Percentiles rank a stretch among this genome's conserved stretches.
Conservation (phyloP, 2,113 vertebrate genomes). For the Prinia subflava region DNA sequence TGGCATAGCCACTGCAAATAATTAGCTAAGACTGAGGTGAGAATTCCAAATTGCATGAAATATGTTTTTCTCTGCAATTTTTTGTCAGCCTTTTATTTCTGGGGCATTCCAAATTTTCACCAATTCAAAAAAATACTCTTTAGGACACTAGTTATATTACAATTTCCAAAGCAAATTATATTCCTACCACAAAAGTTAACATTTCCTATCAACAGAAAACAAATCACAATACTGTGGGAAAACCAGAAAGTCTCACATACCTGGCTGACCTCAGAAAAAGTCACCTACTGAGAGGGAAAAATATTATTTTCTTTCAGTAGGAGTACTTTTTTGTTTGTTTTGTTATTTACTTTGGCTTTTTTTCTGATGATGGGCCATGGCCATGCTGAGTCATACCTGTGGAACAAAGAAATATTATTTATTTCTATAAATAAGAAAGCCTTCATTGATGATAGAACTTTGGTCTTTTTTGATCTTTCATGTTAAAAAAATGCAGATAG, state of each 20-base stretch:
- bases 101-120: neutral
- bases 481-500: neutral
- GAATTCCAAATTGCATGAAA: neutral
- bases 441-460: neutral
- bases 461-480: neutral
- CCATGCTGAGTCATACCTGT: neutral
- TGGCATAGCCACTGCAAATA: neutral
- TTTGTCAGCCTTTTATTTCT: neutral
- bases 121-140: neutral
- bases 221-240: constrained; percentile 7
- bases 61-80: neutral
- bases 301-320: neutral
- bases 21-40: neutral
- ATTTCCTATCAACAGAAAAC: neutral
- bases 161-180: neutral
- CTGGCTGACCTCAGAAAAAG: constrained; percentile 32
- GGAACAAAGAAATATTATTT: neutral
- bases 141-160: neutral
- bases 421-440: neutral
- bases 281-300: neutral
- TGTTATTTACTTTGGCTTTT: neutral
- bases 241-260: neutral
- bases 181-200: neutral
- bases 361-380: neutral
- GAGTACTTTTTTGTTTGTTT: neutral